Evolutionary conservation across 2,113 vertebrate species (phyloP).

Genomic region (Aegithalos caudatus): DNA sequence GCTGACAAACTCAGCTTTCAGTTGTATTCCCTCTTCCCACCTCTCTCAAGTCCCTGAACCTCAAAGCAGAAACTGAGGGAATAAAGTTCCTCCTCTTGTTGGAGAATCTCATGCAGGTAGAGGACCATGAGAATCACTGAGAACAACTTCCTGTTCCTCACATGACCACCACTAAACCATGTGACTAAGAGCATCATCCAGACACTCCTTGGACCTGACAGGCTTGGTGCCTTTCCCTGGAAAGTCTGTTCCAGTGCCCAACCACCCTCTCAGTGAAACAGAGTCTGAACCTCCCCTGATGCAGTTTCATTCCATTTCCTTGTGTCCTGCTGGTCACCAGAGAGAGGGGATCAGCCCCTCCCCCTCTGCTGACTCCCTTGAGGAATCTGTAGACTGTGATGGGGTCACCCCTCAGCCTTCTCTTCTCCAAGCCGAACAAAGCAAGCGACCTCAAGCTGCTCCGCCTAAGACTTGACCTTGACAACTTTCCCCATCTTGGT

Average conservation of each 20-base stretch:
- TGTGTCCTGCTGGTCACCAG: background rate
- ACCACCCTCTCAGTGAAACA: background rate
- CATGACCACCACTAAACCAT: background rate
- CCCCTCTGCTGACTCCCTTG: background rate
- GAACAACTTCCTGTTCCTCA: background rate
- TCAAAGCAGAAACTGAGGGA: background rate
- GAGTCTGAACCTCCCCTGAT: background rate
- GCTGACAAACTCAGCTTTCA: background rate
- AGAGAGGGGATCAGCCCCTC: background rate
- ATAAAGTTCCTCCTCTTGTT: background rate
- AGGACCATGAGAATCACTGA: background rate
- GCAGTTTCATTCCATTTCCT: background rate
- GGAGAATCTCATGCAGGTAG: background rate
- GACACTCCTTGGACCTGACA: background rate
- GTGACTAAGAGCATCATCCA: background rate
- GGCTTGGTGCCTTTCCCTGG: background rate
- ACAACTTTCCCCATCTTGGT: background rate
- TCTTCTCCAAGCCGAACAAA: background rate
- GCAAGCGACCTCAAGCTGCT: background rate
- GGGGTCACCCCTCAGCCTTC: background rate
- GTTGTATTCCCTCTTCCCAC: background rate
- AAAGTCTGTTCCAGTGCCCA: background rate
- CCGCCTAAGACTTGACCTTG: background rate
- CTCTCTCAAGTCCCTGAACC: background rate
- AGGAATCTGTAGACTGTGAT: background rate